Percentiles rank a stretch among this genome's conserved stretches.
phyloP scores from a whole-genome alignment of 2,888 invertebrate species.

The Embidobia sp. region DNA sequence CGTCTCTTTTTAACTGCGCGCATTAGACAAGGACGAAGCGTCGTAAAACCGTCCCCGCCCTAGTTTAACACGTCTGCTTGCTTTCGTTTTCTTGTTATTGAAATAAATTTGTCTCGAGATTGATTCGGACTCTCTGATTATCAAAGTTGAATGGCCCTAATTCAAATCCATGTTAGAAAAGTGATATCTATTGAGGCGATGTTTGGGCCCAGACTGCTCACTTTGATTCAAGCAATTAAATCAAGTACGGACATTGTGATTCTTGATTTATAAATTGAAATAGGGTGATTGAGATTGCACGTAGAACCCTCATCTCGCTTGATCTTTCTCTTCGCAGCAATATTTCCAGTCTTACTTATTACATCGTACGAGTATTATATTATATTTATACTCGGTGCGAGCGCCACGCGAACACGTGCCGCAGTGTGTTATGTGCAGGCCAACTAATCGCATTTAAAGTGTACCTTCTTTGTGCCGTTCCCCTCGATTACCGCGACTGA shows the following conservation, averaged over 20 bases:
- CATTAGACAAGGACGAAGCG: neutral
- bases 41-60: no score
- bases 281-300: constrained; percentile 59
- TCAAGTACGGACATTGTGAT: constrained; percentile 56
- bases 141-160: constrained; percentile 15
- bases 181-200: constrained; percentile 23
- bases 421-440: constrained; percentile 67
- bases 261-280: constrained; percentile 63
- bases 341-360: constrained; percentile 64
- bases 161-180: constrained; percentile 28
- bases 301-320: constrained; percentile 59
- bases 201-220: constrained; percentile 35
- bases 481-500: constrained; percentile 70
- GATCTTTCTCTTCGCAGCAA: constrained; percentile 47
- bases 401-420: constrained; percentile 79
- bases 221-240: constrained; percentile 63
- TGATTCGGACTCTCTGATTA: neutral
- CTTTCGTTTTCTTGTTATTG: neutral
- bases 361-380: constrained; percentile 71
- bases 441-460: constrained; percentile 78
- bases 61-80: no score
- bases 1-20: neutral
- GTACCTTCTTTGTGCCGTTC: no score
- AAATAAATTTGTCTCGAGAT: neutral
- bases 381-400: constrained; percentile 81